Evolutionary conservation across 2,888 invertebrate species (phyloP).

Genomic region (Panopea generosa): DNA sequence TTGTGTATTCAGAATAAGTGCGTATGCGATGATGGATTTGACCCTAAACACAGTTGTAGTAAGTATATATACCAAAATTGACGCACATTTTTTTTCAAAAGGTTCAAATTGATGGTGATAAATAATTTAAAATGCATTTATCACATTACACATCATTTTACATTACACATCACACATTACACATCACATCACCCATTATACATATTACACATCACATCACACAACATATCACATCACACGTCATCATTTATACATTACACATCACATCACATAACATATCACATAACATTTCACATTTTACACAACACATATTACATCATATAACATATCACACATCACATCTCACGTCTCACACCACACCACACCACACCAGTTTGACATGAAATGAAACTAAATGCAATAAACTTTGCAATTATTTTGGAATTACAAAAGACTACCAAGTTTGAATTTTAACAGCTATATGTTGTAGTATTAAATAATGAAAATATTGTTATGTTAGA

Average conservation of each 20-base stretch:
- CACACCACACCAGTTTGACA: too few relatives aligned
- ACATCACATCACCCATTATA: neutral
- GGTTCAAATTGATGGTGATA: neutral
- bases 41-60: slow-evolving; percentile 33
- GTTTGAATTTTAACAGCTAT: too few relatives aligned
- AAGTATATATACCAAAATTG: slow-evolving; percentile 10
- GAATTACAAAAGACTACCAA: too few relatives aligned
- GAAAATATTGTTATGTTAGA: too few relatives aligned
- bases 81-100: neutral
- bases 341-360: too few relatives aligned
- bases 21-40: slow-evolving; percentile 27
- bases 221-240: neutral
- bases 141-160: neutral
- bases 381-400: too few relatives aligned
- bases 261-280: too few relatives aligned
- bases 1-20: slow-evolving; percentile 34
- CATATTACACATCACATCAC: neutral
- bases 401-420: too few relatives aligned
- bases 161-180: neutral
- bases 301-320: too few relatives aligned
- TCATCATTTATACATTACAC: neutral
- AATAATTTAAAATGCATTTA: neutral
- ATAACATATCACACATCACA: too few relatives aligned
- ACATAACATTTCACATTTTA: too few relatives aligned
- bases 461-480: too few relatives aligned